phyloP scores from a whole-genome alignment of 2,797 vertebrate species.

The Catharus ustulatus region DNA sequence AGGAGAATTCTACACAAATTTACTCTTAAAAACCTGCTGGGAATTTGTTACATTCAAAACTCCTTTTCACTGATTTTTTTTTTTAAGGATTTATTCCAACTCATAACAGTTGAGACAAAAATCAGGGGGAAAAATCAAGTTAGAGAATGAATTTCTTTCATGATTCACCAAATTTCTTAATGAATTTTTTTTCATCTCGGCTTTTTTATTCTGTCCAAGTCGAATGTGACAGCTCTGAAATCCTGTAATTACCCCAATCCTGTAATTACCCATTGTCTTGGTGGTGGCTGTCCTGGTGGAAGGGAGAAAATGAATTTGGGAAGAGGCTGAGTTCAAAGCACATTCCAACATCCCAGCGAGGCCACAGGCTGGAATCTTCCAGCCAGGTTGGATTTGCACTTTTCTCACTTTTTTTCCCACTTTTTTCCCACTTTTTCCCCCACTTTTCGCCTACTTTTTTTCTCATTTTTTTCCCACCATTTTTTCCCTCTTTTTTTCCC shows the following conservation, averaged over 20 bases:
- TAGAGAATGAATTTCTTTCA: neutral
- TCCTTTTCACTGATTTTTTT: neutral
- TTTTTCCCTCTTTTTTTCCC: too few species aligned
- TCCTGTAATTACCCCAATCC: neutral
- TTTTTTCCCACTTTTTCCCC: too few species aligned
- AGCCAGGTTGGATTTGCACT: neutral
- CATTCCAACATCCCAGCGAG: neutral
- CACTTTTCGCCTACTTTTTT: too few species aligned
- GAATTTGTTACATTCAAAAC: neutral
- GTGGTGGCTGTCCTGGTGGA: constrained; percentile 40
- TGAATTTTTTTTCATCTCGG: neutral
- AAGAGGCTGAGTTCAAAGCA: constrained; percentile 66
- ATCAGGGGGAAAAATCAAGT: neutral
- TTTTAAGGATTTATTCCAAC: neutral
- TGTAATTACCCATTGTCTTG: constrained; percentile 21
- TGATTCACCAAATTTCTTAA: neutral
- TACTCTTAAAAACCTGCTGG: neutral
- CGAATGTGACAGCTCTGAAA: neutral
- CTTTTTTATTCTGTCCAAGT: neutral
- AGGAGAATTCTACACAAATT: fast-evolving
- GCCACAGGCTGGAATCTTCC: constrained; percentile 42
- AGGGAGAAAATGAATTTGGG: constrained; percentile 33
- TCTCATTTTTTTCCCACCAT: too few species aligned
- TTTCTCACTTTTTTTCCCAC: constrained; percentile 20
- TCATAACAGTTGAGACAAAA: neutral